Base-by-base conservation (phyloP, 1,140 invertebrate species). In the Ips typographus region DNA sequence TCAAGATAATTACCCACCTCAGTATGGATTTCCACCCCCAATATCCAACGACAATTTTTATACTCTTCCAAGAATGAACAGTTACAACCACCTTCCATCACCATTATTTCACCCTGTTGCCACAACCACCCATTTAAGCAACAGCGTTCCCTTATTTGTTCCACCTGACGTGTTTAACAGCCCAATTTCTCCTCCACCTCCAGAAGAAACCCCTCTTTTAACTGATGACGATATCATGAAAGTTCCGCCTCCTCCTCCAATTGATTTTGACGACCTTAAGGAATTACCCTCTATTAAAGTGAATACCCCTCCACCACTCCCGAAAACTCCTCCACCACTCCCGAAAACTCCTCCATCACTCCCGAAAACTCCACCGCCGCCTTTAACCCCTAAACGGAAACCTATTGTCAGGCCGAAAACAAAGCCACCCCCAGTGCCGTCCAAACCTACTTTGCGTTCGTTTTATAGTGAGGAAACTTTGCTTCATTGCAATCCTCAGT, bases 361-460 rank as follows among this genome's bases (percentile, higher is more conserved):
- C 51, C 69, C 61, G 3, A 38, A 44, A 8, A 49, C 44, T 49
- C 68, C 73, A 41, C 62, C 51, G 64, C 40, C 66, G 55, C 59
- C 67, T 3, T 55, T 63, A 60, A 59, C 47, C 1, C 62, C 57
- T 5, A 70, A 52, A 49, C 7, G 40, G 6, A 55, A 47, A 64
- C n/a, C n/a, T 5, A 53, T 58, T 58, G 69, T 69, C 22, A 71
- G 71, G 47, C 73, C 71, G 1, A 74, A 68, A 64, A 72, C 70
- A 56, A 65, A 69, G 36, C 74, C 75, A 44, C 76, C 73, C 55
- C 72, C 74, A 5, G 66, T 75, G 44, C 79, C 78, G 74, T 72
- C 77, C 77, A 79, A 80, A 71, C 75, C 75, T 4, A 52, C 59
- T 22, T 55, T 67, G 41, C 47, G 60, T 39, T 40, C 66, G 4